These are phyloP conservation scores for Clinocottus analis DNA, from an alignment of 2,113 vertebrate species.

Conservation along the genomic window DNA sequence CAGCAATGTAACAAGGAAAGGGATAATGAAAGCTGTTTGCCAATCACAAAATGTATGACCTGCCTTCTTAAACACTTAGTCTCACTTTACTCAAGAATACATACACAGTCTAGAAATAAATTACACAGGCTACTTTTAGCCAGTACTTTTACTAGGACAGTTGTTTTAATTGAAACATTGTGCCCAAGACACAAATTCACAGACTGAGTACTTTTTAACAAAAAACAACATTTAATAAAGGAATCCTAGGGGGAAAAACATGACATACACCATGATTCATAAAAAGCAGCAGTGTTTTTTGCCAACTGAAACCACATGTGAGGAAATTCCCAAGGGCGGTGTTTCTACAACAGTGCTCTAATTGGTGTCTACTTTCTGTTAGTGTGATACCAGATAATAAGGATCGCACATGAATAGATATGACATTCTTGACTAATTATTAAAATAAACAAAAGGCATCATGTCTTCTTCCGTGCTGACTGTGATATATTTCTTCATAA, in stretches of 20 bases:
- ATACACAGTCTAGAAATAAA: neutral
- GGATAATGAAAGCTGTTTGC: neutral
- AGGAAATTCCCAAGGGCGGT: slow-evolving; percentile 50
- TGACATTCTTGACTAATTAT: neutral
- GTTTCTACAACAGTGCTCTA: neutral
- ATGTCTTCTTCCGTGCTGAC: neutral
- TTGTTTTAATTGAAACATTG: neutral
- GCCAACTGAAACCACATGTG: slow-evolving; percentile 14
- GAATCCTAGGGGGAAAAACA: slow-evolving; percentile 17
- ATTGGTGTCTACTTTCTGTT: neutral
- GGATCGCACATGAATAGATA: neutral
- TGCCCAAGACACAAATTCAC: neutral
- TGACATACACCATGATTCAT: neutral
- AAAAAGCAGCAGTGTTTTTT: neutral
- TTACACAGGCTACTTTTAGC: no score
- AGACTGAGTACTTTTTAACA: neutral
- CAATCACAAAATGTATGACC: neutral
- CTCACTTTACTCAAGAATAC: slow-evolving; percentile 1
- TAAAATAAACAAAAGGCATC: neutral
- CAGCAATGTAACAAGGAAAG: neutral
- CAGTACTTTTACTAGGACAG: neutral
- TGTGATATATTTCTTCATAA: no score
- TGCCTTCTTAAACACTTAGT: neutral
- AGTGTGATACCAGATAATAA: neutral
- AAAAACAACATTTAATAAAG: neutral